Percentiles rank a stretch among this genome's conserved stretches.
Evolutionary conservation across 2,797 vertebrate species (phyloP).

Genomic region (Remorina albescens): DNA sequence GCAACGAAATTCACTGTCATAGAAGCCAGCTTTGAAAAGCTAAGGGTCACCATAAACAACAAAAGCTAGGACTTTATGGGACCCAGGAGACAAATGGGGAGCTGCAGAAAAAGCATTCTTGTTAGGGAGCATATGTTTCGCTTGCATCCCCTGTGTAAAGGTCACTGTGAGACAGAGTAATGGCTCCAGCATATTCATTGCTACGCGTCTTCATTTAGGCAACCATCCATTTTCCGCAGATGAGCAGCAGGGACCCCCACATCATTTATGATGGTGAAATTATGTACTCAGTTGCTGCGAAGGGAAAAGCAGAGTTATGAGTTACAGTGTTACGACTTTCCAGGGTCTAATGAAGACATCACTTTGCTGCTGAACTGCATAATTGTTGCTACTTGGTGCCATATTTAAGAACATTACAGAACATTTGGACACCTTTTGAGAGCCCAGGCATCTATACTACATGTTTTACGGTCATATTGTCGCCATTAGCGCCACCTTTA

Average conservation of each 20-base stretch:
- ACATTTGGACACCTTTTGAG: conserved; percentile 53
- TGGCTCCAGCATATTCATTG: conserved; percentile 64
- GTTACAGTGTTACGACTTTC: conserved; percentile 70
- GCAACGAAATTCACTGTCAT: conserved; percentile 60
- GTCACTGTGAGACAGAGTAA: conserved; percentile 78
- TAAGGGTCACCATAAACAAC: conserved; percentile 78
- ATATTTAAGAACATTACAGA: conserved; percentile 65
- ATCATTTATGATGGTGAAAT: conserved; percentile 74
- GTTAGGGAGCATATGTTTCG: conserved; percentile 75
- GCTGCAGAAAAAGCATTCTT: conserved; percentile 69
- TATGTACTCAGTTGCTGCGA: conserved; percentile 65
- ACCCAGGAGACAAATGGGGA: conserved; percentile 71
- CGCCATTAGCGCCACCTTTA: conserved; percentile 44
- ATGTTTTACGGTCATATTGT: conserved; percentile 57
- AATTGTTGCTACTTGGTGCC: conserved; percentile 54
- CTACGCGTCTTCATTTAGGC: conserved; percentile 52
- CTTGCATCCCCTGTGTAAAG: conserved; percentile 73
- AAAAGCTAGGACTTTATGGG: conserved; percentile 65
- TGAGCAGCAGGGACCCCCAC: conserved; percentile 59
- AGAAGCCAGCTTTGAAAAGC: conserved; percentile 46
- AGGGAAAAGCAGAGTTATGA: conserved; percentile 68
- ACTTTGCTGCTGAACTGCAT: conserved; percentile 61
- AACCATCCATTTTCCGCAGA: conserved; percentile 65
- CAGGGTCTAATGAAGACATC: conserved; percentile 77
- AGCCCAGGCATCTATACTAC: conserved; percentile 31